phyloP scores from a whole-genome alignment of 2,888 invertebrate genomes.

The Pseudococcus viburni region DNA sequence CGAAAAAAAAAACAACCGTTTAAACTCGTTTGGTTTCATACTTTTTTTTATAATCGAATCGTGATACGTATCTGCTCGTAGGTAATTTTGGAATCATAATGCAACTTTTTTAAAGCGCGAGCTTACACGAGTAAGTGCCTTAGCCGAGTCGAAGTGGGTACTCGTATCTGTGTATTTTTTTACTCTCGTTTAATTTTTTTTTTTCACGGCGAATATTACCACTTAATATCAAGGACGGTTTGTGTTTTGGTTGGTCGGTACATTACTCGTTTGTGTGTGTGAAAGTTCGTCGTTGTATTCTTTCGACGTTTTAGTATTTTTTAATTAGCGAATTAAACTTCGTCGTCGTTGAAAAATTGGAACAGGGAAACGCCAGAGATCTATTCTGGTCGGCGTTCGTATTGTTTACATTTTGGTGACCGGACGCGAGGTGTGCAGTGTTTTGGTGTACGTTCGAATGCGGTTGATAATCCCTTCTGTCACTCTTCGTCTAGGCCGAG shows the following conservation, averaged over 20 bases:
- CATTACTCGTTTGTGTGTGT: not conserved
- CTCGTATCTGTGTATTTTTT: not conserved
- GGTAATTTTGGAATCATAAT: not conserved
- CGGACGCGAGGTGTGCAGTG: not conserved
- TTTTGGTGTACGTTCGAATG: not conserved
- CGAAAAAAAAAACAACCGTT: not conserved
- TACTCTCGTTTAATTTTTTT: not conserved
- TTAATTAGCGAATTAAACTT: slow-evolving; percentile 42
- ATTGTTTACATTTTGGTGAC: slow-evolving; percentile 1
- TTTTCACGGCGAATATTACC: slow-evolving; percentile 2
- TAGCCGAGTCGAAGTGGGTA: not conserved
- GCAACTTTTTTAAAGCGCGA: not conserved
- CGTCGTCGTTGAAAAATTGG: slow-evolving; percentile 24
- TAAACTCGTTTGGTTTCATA: not conserved
- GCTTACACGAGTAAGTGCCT: not conserved
- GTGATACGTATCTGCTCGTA: not conserved
- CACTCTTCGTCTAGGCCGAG: not conserved
- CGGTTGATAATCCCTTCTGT: not conserved
- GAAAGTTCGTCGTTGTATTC: not conserved
- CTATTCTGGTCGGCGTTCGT: slow-evolving; percentile 12
- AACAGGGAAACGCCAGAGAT: slow-evolving; percentile 34
- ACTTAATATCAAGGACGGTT: slow-evolving; percentile 44
- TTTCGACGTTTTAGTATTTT: slow-evolving; percentile 32
- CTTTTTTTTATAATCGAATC: not conserved
- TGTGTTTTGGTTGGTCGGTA: not conserved